Percentiles rank a stretch among this genome's conserved stretches.
Evolutionary conservation across 2,113 vertebrate species (phyloP).

Genomic region (Lathamus discolor): DNA sequence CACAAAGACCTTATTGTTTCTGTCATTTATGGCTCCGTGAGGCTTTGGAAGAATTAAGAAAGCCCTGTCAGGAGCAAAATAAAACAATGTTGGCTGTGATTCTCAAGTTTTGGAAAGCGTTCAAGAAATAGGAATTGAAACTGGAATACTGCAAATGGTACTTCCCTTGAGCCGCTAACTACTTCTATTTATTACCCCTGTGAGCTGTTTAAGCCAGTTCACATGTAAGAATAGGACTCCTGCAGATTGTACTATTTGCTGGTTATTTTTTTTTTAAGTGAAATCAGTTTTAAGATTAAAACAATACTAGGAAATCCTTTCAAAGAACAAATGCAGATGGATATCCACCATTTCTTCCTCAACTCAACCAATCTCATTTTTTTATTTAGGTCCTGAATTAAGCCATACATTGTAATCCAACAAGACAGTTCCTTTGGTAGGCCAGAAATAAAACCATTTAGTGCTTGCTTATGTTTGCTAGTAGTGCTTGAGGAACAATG

Average conservation of each 20-base stretch:
- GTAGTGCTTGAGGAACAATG: not conserved
- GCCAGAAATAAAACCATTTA: not conserved
- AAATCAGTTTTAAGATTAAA: not conserved
- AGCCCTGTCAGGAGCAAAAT: conserved; percentile 35
- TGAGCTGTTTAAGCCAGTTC: not conserved
- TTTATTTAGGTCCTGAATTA: not conserved
- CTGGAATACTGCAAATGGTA: not conserved
- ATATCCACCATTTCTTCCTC: not conserved
- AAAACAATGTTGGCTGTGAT: conserved; percentile 16
- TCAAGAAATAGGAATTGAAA: not conserved
- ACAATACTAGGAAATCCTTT: not conserved
- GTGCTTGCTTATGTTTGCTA: not conserved
- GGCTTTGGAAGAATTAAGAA: conserved; percentile 43
- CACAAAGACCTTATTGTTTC: conserved; percentile 38
- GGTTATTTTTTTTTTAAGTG: not conserved
- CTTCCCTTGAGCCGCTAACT: not conserved
- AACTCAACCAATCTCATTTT: not conserved
- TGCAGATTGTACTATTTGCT: not conserved
- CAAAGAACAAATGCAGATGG: not conserved
- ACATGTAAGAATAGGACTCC: not conserved
- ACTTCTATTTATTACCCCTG: not conserved
- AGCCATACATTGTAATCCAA: not conserved
- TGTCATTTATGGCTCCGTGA: conserved; percentile 24
- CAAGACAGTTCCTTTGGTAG: not conserved
- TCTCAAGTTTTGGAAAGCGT: not conserved